Evolutionary conservation across 2,888 invertebrate genomes (phyloP), one percentile per base, ranked within the genome.

Genomic region (Pyrrhia umbra): DNA sequence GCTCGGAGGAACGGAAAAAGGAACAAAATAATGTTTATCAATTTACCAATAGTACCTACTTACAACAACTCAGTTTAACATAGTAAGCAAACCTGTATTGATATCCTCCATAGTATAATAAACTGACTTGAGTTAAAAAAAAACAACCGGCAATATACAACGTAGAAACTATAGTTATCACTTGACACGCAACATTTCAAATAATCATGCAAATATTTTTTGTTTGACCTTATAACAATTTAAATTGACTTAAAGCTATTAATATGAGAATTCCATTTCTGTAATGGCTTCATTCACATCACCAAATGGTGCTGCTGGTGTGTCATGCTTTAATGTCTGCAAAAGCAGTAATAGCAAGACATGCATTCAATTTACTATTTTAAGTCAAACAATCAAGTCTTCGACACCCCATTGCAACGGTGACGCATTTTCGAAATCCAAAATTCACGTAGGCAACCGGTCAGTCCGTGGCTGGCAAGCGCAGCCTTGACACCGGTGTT

Each of bases 401-500:
- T 49, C 23, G 25, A 37, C 39, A 39, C 13, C 20, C 55, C n/a
- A 56, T 45, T 40, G 15, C 27, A 60, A 39, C n/a, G 37, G 9
- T 51, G 59, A 68, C 49, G 69, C 46, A 43, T 78, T 70, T 70
- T 71, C 59, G 60, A 71, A 79, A 75, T 72, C 42, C 45, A 45
- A 63, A 66, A 67, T 46, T 39, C 20, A 45, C 42, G 54, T 25
- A 54, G 47, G 39, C 54, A 59, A 56, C 50, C 56, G 64, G 67
- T 63, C 68, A 49, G 58, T 45, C 39, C 42, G 58, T 47, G 49
- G 45, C 47, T 62, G 67, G 43, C 67, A n/a, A 34, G 62, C 75
- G 75, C 80, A 82, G 77, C 87, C 87, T 87, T 87, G 87, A 86
- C 87, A 85, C 51, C 74, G 59, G 59, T 60, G 80, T 82, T 84